These are phyloP conservation scores for Myiotriccus ornatus DNA, from an alignment of 2,797 vertebrate species.

Conservation along the genomic window DNA sequence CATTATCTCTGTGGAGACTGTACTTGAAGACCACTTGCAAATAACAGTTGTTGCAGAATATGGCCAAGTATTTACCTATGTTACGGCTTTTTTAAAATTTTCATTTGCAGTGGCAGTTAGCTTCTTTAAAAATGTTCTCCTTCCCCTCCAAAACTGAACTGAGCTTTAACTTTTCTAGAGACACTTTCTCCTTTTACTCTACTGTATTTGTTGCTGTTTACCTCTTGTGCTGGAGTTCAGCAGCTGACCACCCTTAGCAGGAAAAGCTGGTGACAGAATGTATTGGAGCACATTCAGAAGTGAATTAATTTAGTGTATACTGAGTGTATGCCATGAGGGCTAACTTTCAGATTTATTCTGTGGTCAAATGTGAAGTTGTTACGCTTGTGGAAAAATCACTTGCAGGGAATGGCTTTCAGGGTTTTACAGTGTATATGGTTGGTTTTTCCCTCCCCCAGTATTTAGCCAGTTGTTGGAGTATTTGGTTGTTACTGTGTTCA, in stretches of 20 bases:
- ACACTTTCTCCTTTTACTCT: neutral
- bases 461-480: neutral
- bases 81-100: neutral
- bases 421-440: neutral
- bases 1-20: neutral
- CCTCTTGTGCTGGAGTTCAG: neutral
- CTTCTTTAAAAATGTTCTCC: neutral
- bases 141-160: neutral
- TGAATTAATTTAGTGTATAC: neutral
- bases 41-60: neutral
- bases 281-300: neutral
- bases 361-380: neutral
- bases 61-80: neutral
- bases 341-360: neutral
- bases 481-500: neutral
- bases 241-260: fast-evolving
- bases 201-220: neutral
- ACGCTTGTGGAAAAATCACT: neutral
- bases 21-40: constrained; percentile 37
- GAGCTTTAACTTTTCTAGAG: neutral
- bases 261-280: neutral
- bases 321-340: neutral
- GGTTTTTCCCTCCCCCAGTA: neutral
- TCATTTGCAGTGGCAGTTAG: neutral
- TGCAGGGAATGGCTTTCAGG: neutral